Conservation (phyloP, 2,888 invertebrate species). For the Aelia acuminata region DNA sequence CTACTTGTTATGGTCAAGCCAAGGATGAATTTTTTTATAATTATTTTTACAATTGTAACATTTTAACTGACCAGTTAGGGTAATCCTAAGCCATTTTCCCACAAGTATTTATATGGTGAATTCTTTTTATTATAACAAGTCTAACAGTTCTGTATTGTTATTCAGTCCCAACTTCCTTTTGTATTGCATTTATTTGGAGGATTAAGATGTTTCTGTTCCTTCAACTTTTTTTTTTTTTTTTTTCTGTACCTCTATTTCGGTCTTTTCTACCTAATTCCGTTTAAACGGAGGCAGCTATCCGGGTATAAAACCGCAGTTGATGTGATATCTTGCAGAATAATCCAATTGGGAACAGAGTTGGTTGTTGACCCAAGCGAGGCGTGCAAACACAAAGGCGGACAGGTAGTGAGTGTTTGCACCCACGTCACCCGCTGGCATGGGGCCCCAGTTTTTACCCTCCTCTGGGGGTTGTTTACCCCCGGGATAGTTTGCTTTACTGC, state of each 20-base stretch:
- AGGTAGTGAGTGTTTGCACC: constrained; percentile 40
- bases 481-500: constrained; percentile 48
- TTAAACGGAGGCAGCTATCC: neutral
- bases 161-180: neutral
- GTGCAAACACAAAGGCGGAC: constrained; percentile 45
- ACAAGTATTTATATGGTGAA: neutral
- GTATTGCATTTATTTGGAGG: neutral
- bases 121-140: neutral
- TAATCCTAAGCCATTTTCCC: neutral
- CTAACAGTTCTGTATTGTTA: neutral
- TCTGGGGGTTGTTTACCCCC: constrained; percentile 49
- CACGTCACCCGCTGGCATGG: neutral
- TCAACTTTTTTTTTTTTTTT: neutral
- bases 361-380: constrained; percentile 40
- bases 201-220: neutral
- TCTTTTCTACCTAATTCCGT: neutral
- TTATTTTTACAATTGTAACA: too few relatives aligned
- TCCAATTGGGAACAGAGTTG: constrained; percentile 51
- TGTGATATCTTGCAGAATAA: constrained; percentile 51
- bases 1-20: neutral
- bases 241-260: neutral
- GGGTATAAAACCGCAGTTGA: constrained; percentile 40
- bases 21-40: neutral
- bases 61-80: neutral
- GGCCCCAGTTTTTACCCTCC: neutral